A percentile compares a stretch with the other conserved stretches of the same genome.
Conservation (phyloP, 2,888 invertebrate species). For the Dryobota labecula region DNA sequence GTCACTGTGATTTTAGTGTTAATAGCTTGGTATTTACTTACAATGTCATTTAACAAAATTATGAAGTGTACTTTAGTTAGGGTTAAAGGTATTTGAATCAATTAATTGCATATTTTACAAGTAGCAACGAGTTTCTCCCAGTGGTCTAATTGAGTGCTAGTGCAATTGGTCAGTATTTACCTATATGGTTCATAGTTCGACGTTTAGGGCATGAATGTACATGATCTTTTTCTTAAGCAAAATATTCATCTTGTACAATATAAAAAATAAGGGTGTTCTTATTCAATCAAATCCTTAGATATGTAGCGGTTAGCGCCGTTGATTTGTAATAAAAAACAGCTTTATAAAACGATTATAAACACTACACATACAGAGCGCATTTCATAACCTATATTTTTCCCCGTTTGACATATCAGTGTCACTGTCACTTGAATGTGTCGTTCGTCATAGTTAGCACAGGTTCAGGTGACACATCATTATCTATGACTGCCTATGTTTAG, state of each 20-base stretch:
- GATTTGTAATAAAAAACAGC: too few relatives aligned
- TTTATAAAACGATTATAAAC: too few relatives aligned
- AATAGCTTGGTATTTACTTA: conserved; percentile 27
- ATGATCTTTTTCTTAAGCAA: neutral
- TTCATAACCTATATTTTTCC: too few relatives aligned
- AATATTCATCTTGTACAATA: neutral
- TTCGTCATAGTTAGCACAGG: too few relatives aligned
- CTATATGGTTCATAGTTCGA: neutral
- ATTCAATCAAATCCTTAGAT: neutral
- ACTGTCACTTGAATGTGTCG: too few relatives aligned
- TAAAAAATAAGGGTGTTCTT: neutral
- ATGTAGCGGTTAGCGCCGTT: too few relatives aligned
- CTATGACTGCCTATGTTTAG: too few relatives aligned
- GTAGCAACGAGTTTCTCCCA: neutral
- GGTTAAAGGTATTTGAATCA: neutral
- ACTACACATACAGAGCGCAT: too few relatives aligned
- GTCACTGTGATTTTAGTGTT: conserved; percentile 18
- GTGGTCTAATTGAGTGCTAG: neutral
- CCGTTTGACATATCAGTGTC: too few relatives aligned
- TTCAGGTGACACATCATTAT: too few relatives aligned
- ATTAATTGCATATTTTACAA: conserved; percentile 2
- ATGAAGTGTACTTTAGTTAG: conserved; percentile 15
- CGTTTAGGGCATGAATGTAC: too few relatives aligned
- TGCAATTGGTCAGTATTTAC: neutral
- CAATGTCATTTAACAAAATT: conserved; percentile 19